Conservation (phyloP, 1,140 invertebrate species). For the Drosophila serrata region DNA sequence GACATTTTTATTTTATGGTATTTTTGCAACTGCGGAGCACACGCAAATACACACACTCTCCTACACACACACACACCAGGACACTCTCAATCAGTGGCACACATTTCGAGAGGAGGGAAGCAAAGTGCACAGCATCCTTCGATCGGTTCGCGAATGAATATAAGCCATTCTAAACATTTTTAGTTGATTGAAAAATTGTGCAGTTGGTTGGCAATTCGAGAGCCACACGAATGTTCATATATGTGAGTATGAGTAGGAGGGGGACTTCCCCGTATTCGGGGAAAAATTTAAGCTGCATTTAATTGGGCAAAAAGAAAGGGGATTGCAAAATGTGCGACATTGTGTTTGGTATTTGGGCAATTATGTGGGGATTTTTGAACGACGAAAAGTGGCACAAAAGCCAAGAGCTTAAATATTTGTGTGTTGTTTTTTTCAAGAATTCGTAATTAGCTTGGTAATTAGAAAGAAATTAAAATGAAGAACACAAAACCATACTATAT, state of each 20-base stretch:
- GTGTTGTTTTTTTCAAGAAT: neutral
- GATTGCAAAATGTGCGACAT: slow-evolving; percentile 58
- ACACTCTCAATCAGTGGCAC: slow-evolving; percentile 64
- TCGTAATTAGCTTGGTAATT: neutral
- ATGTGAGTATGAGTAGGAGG: neutral
- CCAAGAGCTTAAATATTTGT: neutral
- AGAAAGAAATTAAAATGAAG: no score
- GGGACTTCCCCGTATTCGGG: slow-evolving; percentile 5
- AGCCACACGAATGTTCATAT: slow-evolving; percentile 6
- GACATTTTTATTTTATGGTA: slow-evolving; percentile 75
- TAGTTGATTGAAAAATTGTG: slow-evolving; percentile 84
- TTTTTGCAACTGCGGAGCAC: slow-evolving; percentile 51
- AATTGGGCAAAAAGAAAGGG: slow-evolving; percentile 63
- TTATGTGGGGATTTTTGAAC: slow-evolving; percentile 13
- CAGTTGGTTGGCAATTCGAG: slow-evolving; percentile 73
- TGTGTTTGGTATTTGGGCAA: slow-evolving; percentile 23
- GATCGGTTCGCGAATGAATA: slow-evolving; percentile 67
- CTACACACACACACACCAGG: slow-evolving; percentile 1
- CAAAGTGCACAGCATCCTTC: slow-evolving; percentile 36
- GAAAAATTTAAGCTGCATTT: slow-evolving; percentile 73
- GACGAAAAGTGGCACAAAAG: slow-evolving; percentile 6
- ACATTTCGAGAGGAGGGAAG: slow-evolving; percentile 49
- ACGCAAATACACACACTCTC: slow-evolving; percentile 22
- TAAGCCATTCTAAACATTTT: slow-evolving; percentile 80
- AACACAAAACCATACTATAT: no score